Evolutionary conservation across 2,797 vertebrate genomes (phyloP), one percentile per base, ranked within the genome.

Genomic region (Danio aesculapii): DNA sequence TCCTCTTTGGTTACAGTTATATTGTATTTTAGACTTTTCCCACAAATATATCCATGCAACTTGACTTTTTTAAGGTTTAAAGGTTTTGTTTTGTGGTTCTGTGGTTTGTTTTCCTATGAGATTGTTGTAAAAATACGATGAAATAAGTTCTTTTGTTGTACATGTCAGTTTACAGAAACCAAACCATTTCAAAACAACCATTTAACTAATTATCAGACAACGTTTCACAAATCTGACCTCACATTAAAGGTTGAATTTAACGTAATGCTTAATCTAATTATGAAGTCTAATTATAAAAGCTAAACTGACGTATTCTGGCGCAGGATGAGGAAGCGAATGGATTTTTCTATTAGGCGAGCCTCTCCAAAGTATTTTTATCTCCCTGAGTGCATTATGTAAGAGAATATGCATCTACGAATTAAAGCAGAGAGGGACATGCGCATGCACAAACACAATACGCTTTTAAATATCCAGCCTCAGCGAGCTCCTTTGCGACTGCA

Each of bases 371-470:
- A 4, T 68, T 75, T 86, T 81, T 79, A 77, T 85, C 83, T 77
- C 64, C 86, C 43, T 75, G 21, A 82, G 58, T 53, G 70, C 13
- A 79, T 91, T 90, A 91, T 78, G 67, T 88, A 90, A 91, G 55
- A 74, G 68, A 84, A 77, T 81, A 83, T 59, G 75, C 61, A 43
- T 77, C 67, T 61, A 80, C 30, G 71, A 82, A 84, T 87, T 74
- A 87, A 67, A 74, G 72, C 55, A n/a, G n/a, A n/a, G n/a, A n/a
- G 62, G 46, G 44, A 43, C 16, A 75, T 16, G 63, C 50, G 14
- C 69, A 55, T 21, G 50, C 69, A 47, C 49, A 66, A 11, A 81
- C 46, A 66, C 47, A 71, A 74, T 7, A 30, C 16, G 50, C 57
- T 39, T 21, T 53, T 0, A 3, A 19, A 21, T 11, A 49, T 61